Evolutionary conservation across 2,888 invertebrate species (phyloP).

Genomic region (Hemicrepidius hirtus): DNA sequence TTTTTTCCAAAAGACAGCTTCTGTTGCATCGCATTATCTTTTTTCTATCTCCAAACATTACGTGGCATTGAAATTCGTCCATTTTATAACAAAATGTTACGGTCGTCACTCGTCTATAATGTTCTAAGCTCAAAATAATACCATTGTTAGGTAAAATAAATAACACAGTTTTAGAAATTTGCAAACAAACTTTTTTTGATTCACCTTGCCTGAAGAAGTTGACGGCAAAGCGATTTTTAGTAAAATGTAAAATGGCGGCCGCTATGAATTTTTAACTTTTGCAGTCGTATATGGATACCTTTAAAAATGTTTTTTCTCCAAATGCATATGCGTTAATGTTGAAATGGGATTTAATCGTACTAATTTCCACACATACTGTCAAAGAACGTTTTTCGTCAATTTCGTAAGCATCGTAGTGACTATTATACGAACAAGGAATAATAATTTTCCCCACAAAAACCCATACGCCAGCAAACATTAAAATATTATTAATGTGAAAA

Average conservation of each 20-base stretch:
- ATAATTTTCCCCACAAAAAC: background rate
- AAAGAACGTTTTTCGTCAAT: background rate
- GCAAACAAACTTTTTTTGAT: too few relatives aligned
- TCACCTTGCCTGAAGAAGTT: too few relatives aligned
- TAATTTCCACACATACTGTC: background rate
- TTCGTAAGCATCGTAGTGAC: background rate
- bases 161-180: too few relatives aligned
- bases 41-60: background rate
- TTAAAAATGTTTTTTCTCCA: background rate
- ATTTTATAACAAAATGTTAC: too few relatives aligned
- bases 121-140: too few relatives aligned
- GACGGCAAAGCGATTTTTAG: too few relatives aligned
- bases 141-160: too few relatives aligned
- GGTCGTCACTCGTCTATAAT: too few relatives aligned
- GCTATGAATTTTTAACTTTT: too few relatives aligned
- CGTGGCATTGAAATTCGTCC: background rate
- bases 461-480: background rate
- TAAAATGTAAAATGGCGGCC: too few relatives aligned
- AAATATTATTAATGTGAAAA: constrained; percentile 1
- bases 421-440: background rate
- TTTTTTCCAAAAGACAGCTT: background rate
- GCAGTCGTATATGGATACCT: background rate
- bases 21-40: background rate
- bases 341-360: background rate
- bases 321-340: background rate